These are phyloP conservation scores for Lepus townsendii DNA, from an alignment of 2,797 vertebrate species.

Conservation along the genomic window DNA sequence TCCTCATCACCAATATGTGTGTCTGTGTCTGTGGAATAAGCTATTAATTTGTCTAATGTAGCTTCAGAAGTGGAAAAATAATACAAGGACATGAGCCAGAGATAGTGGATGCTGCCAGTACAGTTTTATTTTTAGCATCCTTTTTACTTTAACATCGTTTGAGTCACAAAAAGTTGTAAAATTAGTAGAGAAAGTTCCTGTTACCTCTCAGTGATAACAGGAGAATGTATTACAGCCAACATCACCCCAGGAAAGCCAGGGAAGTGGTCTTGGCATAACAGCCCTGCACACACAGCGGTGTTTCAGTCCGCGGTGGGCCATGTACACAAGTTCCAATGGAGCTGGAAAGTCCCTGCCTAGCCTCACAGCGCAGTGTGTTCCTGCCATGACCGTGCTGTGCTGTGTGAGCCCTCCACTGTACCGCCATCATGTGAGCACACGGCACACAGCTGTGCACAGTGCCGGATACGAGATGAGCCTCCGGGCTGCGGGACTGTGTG, in stretches of 20 bases:
- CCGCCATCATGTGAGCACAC: too few relatives aligned
- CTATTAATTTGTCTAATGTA: not conserved
- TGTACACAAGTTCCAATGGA: too few relatives aligned
- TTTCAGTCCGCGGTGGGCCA: too few relatives aligned
- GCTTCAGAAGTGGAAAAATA: not conserved
- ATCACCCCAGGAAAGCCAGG: not conserved
- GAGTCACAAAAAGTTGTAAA: not conserved
- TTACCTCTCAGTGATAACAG: not conserved
- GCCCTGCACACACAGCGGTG: too few relatives aligned
- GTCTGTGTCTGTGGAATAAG: not conserved
- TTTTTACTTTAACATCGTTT: not conserved
- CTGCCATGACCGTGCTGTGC: too few relatives aligned
- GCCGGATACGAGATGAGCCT: too few relatives aligned
- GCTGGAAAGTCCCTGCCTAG: too few relatives aligned
- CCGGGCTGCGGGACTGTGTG: too few relatives aligned
- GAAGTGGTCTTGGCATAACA: not conserved
- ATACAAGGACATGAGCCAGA: rapidly evolving
- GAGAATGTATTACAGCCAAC: not conserved
- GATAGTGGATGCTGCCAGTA: rapidly evolving
- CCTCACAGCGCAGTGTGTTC: too few relatives aligned
- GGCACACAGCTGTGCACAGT: too few relatives aligned
- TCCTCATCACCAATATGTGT: not conserved
- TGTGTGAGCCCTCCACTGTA: too few relatives aligned
- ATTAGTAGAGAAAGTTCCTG: not conserved
- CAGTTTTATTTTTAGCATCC: not conserved